These are phyloP conservation scores for Esox niger DNA, from an alignment of 2,113 vertebrate genomes.

Conservation along the genomic window DNA sequence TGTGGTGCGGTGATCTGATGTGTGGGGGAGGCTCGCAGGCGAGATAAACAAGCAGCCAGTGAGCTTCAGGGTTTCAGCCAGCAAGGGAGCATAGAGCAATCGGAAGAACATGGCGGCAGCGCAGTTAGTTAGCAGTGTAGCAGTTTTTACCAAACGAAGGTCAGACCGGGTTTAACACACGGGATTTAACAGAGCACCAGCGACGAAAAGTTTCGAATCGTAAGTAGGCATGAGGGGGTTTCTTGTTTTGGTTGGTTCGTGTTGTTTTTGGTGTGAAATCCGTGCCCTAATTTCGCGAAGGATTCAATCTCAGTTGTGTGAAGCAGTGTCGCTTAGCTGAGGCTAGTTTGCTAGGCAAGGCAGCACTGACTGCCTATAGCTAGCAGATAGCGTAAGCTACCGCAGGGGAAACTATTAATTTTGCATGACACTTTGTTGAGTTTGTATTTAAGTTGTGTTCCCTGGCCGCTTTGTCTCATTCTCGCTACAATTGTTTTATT, in stretches of 20 bases:
- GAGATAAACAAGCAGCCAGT: constrained; percentile 75
- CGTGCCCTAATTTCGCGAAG: constrained; percentile 35
- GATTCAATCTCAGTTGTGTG: constrained; percentile 70
- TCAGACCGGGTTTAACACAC: constrained; percentile 67
- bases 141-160: constrained; percentile 76
- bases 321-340: constrained; percentile 31
- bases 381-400: too few species aligned
- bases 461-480: background rate
- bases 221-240: constrained; percentile 47
- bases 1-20: constrained; percentile 31
- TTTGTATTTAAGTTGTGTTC: background rate
- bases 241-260: constrained; percentile 1
- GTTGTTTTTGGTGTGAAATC: constrained; percentile 53
- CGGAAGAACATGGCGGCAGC: constrained; percentile 80
- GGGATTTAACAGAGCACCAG: constrained; percentile 63
- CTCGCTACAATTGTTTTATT: constrained; percentile 33
- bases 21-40: constrained; percentile 63
- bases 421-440: background rate
- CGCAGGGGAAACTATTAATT: background rate
- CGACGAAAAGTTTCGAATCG: constrained; percentile 45
- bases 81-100: constrained; percentile 42
- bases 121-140: constrained; percentile 71
- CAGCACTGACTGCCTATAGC: constrained; percentile 36
- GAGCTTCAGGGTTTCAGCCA: constrained; percentile 63
- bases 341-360: constrained; percentile 57